Evolutionary conservation across 2,797 vertebrate species (phyloP), one percentile per base, ranked within the genome.

Genomic region (Steatocranus sp.): DNA sequence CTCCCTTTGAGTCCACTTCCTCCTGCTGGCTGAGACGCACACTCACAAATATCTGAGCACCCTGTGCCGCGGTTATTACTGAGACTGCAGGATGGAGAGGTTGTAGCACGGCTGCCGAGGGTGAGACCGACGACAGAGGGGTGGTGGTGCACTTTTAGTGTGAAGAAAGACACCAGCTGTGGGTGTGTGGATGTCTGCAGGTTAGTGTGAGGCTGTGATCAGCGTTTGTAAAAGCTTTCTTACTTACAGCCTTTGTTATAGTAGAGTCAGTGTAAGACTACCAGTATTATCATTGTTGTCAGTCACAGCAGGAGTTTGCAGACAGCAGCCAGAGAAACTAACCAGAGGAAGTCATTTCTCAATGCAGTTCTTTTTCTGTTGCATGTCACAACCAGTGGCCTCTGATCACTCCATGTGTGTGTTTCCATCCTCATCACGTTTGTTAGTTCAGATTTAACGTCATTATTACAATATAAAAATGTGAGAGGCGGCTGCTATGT

Each of bases 31-130:
- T 25, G 63, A 25, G 43, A 25, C 7, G 2, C 23, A 68, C 14
- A 6, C 20, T 68, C 23, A 61, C 30, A 68, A 1, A 43, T 43
- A 43, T 68, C 20, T 68, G 20, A 41, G 61, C 36, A 41, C 8
- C 1, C 8, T 0, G 20, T 43, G 38, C 66, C 1, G 6, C 14
- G 0, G 23, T n/a, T 46, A 25, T 41, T 43, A 17, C 20, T 1
- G 12, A 68, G 8, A 8, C 36, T 0, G 63, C 1, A 43, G 66
- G 38, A 46, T 46, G 66, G 15, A 46, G 20, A 23, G 41, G 2
- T 18, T 68, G n/a, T 68, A 70, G 23, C 23, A 43, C 66, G 2
- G 17, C 58, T 5, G 9, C 66, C 1, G 1, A 0, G 14, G 66
- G 9, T 70, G 38, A 68, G 14, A 25, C 38, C 3, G 9, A 70